Conservation (phyloP, 2,113 vertebrate genomes). For the Halichoeres trimaculatus region DNA sequence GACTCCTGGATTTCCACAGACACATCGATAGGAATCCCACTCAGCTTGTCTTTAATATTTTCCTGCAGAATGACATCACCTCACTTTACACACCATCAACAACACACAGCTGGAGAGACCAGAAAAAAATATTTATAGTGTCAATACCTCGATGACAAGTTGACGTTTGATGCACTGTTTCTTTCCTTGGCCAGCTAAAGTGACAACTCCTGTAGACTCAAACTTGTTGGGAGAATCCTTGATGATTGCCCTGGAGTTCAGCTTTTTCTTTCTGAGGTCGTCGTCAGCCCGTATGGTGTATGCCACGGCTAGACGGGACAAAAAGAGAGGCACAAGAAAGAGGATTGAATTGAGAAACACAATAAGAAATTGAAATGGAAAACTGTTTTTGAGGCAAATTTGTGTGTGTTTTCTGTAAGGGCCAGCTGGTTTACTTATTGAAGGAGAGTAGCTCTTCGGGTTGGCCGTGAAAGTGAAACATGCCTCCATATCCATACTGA, state of each 20-base stretch:
- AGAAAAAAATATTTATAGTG: neutral
- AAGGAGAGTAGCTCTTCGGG: slow-evolving; percentile 83
- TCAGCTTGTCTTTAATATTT: slow-evolving; percentile 91
- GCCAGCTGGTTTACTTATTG: slow-evolving; percentile 86
- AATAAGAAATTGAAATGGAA: too few relatives aligned
- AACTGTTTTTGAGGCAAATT: too few relatives aligned
- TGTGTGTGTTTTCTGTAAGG: neutral
- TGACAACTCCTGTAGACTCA: slow-evolving; percentile 77
- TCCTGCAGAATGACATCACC: slow-evolving; percentile 79
- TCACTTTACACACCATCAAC: neutral
- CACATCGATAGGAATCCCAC: slow-evolving; percentile 89
- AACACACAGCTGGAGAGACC: neutral
- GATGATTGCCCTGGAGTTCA: slow-evolving; percentile 85
- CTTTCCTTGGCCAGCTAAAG: slow-evolving; percentile 79
- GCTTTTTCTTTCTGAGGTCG: slow-evolving; percentile 77
- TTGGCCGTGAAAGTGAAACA: slow-evolving; percentile 92
- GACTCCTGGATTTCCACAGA: slow-evolving; percentile 82
- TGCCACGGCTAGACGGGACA: slow-evolving; percentile 77
- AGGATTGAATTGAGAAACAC: neutral
- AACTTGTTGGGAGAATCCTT: slow-evolving; percentile 50
- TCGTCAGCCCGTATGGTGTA: slow-evolving; percentile 87
- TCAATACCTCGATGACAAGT: slow-evolving; percentile 87
- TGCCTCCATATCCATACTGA: slow-evolving; percentile 87
- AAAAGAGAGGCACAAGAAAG: too few relatives aligned
- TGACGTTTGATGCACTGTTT: slow-evolving; percentile 76